These are phyloP conservation scores for Psilopogon haemacephalus DNA, from an alignment of 2,113 vertebrate species.

Conservation along the genomic window DNA sequence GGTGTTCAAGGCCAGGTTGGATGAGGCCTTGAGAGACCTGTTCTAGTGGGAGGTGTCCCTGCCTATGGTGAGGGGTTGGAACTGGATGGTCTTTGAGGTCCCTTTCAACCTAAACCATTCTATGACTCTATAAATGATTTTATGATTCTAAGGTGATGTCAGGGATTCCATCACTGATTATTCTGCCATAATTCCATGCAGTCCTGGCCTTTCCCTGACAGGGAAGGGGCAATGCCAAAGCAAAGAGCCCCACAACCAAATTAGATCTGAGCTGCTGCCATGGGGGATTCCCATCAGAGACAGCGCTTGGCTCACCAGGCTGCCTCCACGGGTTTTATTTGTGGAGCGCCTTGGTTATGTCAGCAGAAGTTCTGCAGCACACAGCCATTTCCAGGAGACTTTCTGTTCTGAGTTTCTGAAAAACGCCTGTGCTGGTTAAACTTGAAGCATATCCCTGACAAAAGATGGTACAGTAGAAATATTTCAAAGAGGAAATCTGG, in stretches of 20 bases:
- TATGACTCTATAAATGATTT: no score
- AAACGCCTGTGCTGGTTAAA: background rate
- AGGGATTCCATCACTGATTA: background rate
- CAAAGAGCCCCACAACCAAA: background rate
- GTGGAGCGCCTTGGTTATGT: background rate
- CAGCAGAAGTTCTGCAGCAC: background rate
- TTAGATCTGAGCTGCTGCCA: background rate
- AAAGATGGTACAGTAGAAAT: background rate
- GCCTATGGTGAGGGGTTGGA: no score
- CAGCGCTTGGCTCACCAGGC: background rate
- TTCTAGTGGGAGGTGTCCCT: no score
- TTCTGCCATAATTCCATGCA: rapidly evolving
- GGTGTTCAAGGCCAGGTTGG: no score
- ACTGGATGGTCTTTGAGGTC: no score
- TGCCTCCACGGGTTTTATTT: background rate
- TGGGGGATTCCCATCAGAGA: background rate
- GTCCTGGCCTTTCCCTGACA: background rate
- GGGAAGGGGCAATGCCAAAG: background rate
- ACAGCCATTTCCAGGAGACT: background rate
- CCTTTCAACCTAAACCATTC: background rate
- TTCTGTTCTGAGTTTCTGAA: background rate
- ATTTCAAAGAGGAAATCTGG: background rate
- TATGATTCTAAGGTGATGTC: no score
- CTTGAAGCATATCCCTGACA: background rate
- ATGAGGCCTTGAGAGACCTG: no score